Conservation (phyloP, 1,140 invertebrate genomes). For the Metaphire vulgaris region DNA sequence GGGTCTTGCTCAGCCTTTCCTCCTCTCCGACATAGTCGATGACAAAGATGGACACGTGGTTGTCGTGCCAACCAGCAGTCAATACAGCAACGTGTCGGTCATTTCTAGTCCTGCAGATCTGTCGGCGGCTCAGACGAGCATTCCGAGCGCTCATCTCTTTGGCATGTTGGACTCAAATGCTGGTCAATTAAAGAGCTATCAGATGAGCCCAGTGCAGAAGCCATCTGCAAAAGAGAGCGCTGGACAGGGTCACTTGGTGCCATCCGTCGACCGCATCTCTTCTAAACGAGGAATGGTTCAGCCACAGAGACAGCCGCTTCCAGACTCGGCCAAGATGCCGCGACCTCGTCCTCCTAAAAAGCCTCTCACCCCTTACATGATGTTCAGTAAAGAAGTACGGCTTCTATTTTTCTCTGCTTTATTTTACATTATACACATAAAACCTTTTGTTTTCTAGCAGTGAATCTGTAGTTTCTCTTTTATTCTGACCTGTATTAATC, state of each 20-base stretch:
- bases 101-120: neutral
- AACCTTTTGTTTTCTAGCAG: too few species aligned
- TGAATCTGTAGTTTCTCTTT: too few species aligned
- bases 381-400: slow-evolving; percentile 23
- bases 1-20: slow-evolving; percentile 2
- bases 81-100: neutral
- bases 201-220: neutral
- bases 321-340: slow-evolving; percentile 1
- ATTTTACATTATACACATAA: too few species aligned
- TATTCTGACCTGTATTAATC: too few species aligned
- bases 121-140: neutral
- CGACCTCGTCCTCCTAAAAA: slow-evolving; percentile 16
- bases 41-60: slow-evolving; percentile 16
- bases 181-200: neutral
- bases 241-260: neutral
- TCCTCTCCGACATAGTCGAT: neutral
- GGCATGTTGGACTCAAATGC: neutral
- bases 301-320: neutral
- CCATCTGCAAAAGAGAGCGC: neutral
- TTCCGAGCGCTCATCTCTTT: too few species aligned
- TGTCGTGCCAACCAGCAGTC: slow-evolving; percentile 5
- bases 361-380: slow-evolving; percentile 18
- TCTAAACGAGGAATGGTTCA: neutral
- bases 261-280: neutral
- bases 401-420: too few species aligned